Evolutionary conservation across 2,113 vertebrate genomes (phyloP), one percentile per base, ranked within the genome.

Genomic region (Trinectes maculatus): DNA sequence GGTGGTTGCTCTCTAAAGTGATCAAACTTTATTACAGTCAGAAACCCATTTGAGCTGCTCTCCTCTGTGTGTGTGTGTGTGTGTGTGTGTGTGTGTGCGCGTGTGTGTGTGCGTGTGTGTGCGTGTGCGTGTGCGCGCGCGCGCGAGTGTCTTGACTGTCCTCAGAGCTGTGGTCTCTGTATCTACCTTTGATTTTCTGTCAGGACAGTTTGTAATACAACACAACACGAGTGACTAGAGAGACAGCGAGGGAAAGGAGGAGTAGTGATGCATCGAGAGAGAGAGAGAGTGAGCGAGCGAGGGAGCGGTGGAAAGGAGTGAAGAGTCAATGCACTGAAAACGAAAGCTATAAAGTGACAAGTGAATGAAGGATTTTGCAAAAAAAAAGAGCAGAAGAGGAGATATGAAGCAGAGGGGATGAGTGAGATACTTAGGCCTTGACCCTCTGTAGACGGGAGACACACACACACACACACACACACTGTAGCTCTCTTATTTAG

Each of bases 161-260:
- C 58, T 69, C 62, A 25, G 54, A 71, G 60, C 60, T 19, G 48
- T 9, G 31, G 55, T 71, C 71, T 66, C 53, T 73, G 60, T 56
- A 57, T 78, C 57, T 75, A 52, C 39, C 71, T 87, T 87, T 87
- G 71, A 83, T 76, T 83, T 79, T 58, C 71, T 79, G 79, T 66
- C 64, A 76, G 26, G 66, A 74, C 69, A 70, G 71, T 56, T 65
- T 79, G 75, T 78, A 84, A 66, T 61, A 80, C 70, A 63, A 44
- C 71, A 42, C 16, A 54, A 57, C 54, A 47, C 22, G 12, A 67
- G 55, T 1, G 13, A 62, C 58, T 37, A 26, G 33, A 60, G 74
- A 48, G 52, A 43, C 0, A 4, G 12, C n/a, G 18, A 21, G 46
- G 8, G 16, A 52, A 18, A 61, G 21, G 36, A 18, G 26, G 28